Conservation (phyloP, 2,797 vertebrate genomes). For the Gymnoscopelus microlampas region DNA sequence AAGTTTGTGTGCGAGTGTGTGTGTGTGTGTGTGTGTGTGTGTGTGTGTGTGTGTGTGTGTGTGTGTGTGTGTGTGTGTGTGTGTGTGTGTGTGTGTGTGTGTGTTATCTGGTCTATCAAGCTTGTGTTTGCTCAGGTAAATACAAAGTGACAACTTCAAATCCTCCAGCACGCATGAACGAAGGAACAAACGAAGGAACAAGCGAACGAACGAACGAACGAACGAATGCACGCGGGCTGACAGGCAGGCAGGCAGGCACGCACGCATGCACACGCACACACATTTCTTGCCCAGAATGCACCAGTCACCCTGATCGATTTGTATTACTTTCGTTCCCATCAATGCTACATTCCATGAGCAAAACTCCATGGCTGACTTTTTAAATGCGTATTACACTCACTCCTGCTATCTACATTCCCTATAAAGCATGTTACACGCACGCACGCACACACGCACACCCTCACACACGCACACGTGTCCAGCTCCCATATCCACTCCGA, state of each 20-base stretch:
- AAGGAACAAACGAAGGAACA: too few species aligned
- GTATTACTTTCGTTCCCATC: too few species aligned
- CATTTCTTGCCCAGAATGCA: neutral
- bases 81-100: neutral
- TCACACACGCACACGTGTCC: slow-evolving; percentile 44
- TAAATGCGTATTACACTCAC: neutral
- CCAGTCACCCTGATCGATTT: neutral
- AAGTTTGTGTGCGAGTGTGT: neutral
- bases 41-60: neutral
- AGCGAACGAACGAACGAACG: too few species aligned
- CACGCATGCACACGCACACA: slow-evolving; percentile 31
- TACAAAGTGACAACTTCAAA: slow-evolving; percentile 79
- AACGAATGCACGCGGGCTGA: too few species aligned
- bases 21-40: neutral
- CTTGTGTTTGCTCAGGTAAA: slow-evolving; percentile 77
- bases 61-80: too few species aligned
- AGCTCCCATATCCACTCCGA: slow-evolving; percentile 83
- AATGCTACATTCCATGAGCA: too few species aligned
- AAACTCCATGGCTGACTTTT: too few species aligned
- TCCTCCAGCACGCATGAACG: slow-evolving; percentile 46
- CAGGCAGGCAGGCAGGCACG: neutral
- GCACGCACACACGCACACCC: slow-evolving; percentile 13
- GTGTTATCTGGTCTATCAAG: slow-evolving; percentile 77
- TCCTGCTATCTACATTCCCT: slow-evolving; percentile 31
- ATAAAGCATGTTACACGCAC: slow-evolving; percentile 29